Base-by-base conservation (phyloP, 2,888 invertebrate species). In the Caenorhabditis plicata region DNA sequence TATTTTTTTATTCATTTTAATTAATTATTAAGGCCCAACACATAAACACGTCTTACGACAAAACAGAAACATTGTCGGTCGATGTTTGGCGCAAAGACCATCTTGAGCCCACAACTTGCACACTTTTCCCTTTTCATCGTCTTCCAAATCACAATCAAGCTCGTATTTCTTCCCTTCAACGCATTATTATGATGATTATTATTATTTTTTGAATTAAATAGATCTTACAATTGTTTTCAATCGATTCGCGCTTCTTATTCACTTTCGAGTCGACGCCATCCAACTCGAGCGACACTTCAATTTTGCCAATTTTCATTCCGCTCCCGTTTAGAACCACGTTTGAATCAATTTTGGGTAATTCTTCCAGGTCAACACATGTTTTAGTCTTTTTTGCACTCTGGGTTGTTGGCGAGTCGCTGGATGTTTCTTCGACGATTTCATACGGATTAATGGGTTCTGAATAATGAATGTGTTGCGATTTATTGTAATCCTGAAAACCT, bases 11-110 rank as follows among this genome's bases (percentile, higher is more conserved):
- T n/a, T n/a, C n/a, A n/a, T n/a, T n/a, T n/a, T n/a, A n/a, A n/a
- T n/a, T n/a, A 45, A 45, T 52, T 42, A 54, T 38, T 40, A 41
- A 11, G 68, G 71, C 7, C 76, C 76, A 17, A 63, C 56, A 54
- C 76, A 76, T 20, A 76, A 66, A 49, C 76, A 76, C 8, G 76
- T 76, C 42, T 63, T 64, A 15, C 76, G 68, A 40, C 76, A 76
- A 61, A 76, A 76, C 4, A 76, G 51, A 53, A 76, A 76, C 69
- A 64, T 70, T 3, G 75, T 75, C 19, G 75, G 69, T 11, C 56
- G 46, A 44, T 74, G 63, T 11, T 46, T 53, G 20, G 52, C 61
- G 35, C 75, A 75, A 20, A 74, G 64, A 17, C 75, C 75, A 20
- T 61, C 67, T 1, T 42, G 42, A 2, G 72, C 75, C 75, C 75